Base-by-base conservation (phyloP, 2,113 vertebrate species). In the Sylvilagus bachmani region DNA sequence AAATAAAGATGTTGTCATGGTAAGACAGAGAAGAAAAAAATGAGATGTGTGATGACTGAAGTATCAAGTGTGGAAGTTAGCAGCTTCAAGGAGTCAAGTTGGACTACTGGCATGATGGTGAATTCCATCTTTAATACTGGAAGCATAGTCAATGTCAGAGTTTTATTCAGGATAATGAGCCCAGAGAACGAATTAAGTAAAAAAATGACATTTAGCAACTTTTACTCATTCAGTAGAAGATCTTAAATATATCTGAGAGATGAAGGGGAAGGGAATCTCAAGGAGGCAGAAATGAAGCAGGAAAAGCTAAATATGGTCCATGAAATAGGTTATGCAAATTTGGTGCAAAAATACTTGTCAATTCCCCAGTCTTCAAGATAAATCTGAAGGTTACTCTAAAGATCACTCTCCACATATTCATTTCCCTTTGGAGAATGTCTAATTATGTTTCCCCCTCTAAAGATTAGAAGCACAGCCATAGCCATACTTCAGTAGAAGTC, bases 381-480 rank as follows among this genome's bases (percentile, higher is more conserved):
- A 25, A n/a, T 69, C 27, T 81, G 29, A 95, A 94, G 25, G 61
- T 93, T 61, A 83, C 27, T 70, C 38, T 92, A 70, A 85, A 51
- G 49, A 88, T 75, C 66, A 75, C 8, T 13, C 78, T 49, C 86
- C 49, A 51, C 38, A 61, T 24, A 62, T 29, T 77, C 58, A 86
- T 44, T 33, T 53, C 16, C 2, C 61, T 95, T 89, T 82, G 74
- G 33, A 92, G 69, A 85, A 33, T 80, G 36, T 29, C 51, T 73
- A 79, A 49, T 94, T 61, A 58, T 44, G 27, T 70, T 58, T 71
- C 14, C 16, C 3, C 51, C 14, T 86, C 2, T 86, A 91, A 94
- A 85, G 38, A 22, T 83, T 58, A 83, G 53, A 95, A 44, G 79
- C 31, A 75, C 95, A 78, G 88, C 33, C 90, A 66, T 1, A 84